phyloP scores from a whole-genome alignment of 2,113 vertebrate species.

The Paratilapia polleni region DNA sequence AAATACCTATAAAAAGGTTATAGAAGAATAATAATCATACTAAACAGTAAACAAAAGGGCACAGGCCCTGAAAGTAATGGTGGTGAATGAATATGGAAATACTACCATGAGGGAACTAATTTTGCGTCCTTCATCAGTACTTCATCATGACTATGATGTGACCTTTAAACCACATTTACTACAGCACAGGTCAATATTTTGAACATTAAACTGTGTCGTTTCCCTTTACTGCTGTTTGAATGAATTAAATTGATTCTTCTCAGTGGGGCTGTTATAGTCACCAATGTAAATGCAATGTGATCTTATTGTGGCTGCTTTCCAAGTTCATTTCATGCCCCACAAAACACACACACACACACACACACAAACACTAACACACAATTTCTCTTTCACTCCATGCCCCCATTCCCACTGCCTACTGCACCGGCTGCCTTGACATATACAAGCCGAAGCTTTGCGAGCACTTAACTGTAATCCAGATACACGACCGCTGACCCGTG shows the following conservation, averaged over 20 bases:
- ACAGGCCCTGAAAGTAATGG: neutral
- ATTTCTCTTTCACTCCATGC: neutral
- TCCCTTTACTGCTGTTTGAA: conserved; percentile 1
- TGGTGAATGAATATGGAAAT: neutral
- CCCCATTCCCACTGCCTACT: neutral
- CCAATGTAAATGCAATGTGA: conserved; percentile 18
- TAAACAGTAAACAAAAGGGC: neutral
- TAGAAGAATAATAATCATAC: neutral
- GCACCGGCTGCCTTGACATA: neutral
- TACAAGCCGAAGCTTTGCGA: neutral
- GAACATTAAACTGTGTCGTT: neutral
- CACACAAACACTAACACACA: neutral
- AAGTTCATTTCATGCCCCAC: conserved; percentile 63
- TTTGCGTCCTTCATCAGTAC: neutral
- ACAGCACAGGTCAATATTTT: neutral
- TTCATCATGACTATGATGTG: neutral
- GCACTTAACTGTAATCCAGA: neutral
- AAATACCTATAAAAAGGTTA: neutral
- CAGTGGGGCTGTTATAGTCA: neutral
- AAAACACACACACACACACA: conserved; percentile 33
- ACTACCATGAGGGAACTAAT: neutral
- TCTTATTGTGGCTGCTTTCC: conserved; percentile 41
- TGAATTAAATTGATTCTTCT: neutral
- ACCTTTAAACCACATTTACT: neutral
- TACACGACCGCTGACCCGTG: neutral